A percentile compares a stretch with the other conserved stretches of the same genome.
Evolutionary conservation across 2,797 vertebrate genomes (phyloP).

Genomic region (Etheostoma nigrum): DNA sequence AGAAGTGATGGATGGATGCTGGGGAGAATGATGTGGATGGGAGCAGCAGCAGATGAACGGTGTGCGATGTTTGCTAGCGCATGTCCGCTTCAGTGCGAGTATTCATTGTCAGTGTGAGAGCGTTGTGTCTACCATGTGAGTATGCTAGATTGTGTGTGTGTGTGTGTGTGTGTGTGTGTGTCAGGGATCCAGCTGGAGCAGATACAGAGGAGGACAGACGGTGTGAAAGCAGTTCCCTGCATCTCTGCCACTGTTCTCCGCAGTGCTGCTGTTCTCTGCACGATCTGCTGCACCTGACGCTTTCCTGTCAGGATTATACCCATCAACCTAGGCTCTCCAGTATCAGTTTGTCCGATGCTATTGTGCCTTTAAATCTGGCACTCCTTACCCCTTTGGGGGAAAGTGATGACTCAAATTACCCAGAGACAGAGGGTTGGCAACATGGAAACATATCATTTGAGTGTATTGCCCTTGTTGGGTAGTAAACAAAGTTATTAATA

Average conservation of each 20-base stretch:
- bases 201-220: slow-evolving; percentile 42
- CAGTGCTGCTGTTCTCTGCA: slow-evolving; percentile 24
- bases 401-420: slow-evolving; percentile 41
- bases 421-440: slow-evolving; percentile 8
- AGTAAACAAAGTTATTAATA: slow-evolving; percentile 64
- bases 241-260: slow-evolving; percentile 30
- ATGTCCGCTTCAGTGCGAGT: slow-evolving; percentile 32
- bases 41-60: slow-evolving; percentile 35
- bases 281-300: slow-evolving; percentile 18
- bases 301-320: slow-evolving; percentile 18
- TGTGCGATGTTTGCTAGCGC: slow-evolving; percentile 23
- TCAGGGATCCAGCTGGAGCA: slow-evolving; percentile 42
- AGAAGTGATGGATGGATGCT: slow-evolving; percentile 53
- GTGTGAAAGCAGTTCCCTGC: slow-evolving; percentile 53
- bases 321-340: slow-evolving; percentile 9
- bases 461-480: slow-evolving; percentile 16
- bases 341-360: neutral
- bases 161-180: slow-evolving; percentile 12
- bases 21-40: slow-evolving; percentile 46
- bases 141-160: slow-evolving; percentile 4
- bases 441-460: slow-evolving; percentile 10
- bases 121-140: slow-evolving; percentile 43
- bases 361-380: slow-evolving; percentile 23
- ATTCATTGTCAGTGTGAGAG: slow-evolving; percentile 39
- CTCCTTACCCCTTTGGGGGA: slow-evolving; percentile 10